Evolutionary conservation across 2,888 invertebrate genomes (phyloP).

Genomic region (Mythimna lalbum): DNA sequence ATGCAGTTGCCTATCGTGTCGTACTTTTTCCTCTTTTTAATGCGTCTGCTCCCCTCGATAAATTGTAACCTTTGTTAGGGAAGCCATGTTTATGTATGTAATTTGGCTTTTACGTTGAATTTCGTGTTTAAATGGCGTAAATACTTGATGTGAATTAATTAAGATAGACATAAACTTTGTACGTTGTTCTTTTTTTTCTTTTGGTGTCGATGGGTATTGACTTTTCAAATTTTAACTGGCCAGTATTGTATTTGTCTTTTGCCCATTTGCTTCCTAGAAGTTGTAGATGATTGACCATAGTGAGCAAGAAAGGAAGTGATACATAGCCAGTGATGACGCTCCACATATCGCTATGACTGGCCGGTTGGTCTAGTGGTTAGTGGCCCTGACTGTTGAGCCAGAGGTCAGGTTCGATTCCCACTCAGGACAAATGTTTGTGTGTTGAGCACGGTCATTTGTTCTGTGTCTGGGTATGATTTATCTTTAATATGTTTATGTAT

Average conservation of each 20-base stretch:
- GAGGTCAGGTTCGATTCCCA: too few species aligned
- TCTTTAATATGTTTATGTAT: too few species aligned
- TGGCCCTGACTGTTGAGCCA: too few species aligned
- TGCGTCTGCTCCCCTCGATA: constrained; percentile 79
- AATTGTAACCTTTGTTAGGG: constrained; percentile 82
- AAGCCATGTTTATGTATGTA: constrained; percentile 82
- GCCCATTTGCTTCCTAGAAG: not conserved
- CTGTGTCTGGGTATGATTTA: too few species aligned
- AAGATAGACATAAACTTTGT: constrained; percentile 29
- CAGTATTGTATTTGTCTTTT: not conserved
- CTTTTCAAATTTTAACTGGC: too few species aligned
- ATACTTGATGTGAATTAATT: constrained; percentile 58
- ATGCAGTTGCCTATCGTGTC: constrained; percentile 48
- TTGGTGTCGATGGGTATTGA: too few species aligned
- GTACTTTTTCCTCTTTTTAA: constrained; percentile 77
- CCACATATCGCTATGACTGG: not conserved
- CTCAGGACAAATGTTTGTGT: too few species aligned
- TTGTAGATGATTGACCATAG: not conserved
- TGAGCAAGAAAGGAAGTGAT: not conserved
- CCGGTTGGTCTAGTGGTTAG: too few species aligned
- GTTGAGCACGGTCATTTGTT: too few species aligned
- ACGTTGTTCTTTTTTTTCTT: constrained; percentile 24
- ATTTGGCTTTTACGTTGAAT: constrained; percentile 69
- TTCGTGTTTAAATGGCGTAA: constrained; percentile 41
- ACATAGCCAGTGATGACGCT: not conserved